phyloP scores from a whole-genome alignment of 1,140 invertebrate genomes.

The Acromyrmex charruanus region DNA sequence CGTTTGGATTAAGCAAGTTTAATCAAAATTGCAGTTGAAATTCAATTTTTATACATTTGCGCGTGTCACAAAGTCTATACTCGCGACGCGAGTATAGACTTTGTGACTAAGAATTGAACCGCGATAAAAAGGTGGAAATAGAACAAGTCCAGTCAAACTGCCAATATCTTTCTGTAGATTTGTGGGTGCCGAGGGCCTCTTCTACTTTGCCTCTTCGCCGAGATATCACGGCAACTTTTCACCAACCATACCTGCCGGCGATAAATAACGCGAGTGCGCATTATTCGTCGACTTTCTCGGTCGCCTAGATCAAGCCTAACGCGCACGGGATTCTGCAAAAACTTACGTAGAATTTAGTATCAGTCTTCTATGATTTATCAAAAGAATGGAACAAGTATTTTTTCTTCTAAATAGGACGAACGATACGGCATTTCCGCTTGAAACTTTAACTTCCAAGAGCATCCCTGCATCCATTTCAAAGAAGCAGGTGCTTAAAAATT shows the following conservation, averaged over 20 bases:
- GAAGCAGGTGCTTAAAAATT: background rate
- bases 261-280: conserved; percentile 78
- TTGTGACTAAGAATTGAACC: conserved; percentile 47
- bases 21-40: conserved; percentile 5
- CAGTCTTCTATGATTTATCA: conserved; percentile 45
- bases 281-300: conserved; percentile 71
- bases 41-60: background rate
- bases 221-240: conserved; percentile 76
- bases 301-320: conserved; percentile 63
- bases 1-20: background rate
- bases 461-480: background rate
- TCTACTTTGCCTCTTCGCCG: conserved; percentile 66
- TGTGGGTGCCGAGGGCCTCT: conserved; percentile 71
- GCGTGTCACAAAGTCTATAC: too few relatives aligned
- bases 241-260: conserved; percentile 70
- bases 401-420: conserved; percentile 10
- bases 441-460: background rate
- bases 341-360: conserved; percentile 57
- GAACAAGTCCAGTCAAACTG: conserved; percentile 68
- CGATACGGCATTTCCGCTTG: background rate
- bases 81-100: background rate
- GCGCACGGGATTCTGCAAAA: conserved; percentile 49
- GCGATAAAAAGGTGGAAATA: conserved; percentile 53
- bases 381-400: conserved; percentile 25
- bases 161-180: conserved; percentile 80